These are phyloP conservation scores for Brachirus orientalis DNA, from an alignment of 2,113 vertebrate genomes.

Conservation along the genomic window DNA sequence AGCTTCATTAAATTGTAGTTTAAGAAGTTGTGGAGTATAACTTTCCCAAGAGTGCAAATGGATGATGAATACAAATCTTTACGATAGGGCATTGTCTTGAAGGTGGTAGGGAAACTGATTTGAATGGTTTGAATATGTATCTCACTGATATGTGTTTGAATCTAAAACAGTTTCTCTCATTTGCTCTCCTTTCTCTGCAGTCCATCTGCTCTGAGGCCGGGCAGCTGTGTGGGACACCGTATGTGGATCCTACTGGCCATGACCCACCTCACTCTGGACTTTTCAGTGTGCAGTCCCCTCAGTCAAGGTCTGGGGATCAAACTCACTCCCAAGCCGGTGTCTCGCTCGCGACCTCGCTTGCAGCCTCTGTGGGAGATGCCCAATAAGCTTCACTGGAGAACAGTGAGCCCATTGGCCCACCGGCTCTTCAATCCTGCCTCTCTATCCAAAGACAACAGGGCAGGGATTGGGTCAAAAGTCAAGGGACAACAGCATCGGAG, in stretches of 20 bases:
- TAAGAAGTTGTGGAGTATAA: conserved; percentile 46
- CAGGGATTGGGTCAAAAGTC: conserved; percentile 51
- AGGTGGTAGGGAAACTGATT: neutral
- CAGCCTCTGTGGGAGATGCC: conserved; percentile 76
- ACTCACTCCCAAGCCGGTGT: conserved; percentile 68
- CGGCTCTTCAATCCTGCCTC: conserved; percentile 68
- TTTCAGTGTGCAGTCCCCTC: conserved; percentile 80
- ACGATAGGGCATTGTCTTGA: neutral
- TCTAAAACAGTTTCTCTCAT: conserved; percentile 32
- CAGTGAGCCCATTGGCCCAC: conserved; percentile 72
- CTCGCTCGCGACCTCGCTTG: conserved; percentile 71
- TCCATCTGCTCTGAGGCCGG: conserved; percentile 75
- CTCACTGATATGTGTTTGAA: conserved; percentile 3
- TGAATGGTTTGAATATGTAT: conserved; percentile 23
- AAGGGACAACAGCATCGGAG: conserved; percentile 67
- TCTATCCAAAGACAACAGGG: conserved; percentile 59
- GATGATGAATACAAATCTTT: conserved; percentile 43
- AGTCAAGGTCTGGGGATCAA: conserved; percentile 74
- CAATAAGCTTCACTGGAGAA: conserved; percentile 78
- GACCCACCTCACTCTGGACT: conserved; percentile 84
- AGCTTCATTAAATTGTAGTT: conserved; percentile 53
- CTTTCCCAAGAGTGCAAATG: conserved; percentile 36
- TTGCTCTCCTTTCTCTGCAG: conserved; percentile 64
- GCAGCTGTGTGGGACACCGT: conserved; percentile 77
- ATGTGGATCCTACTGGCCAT: conserved; percentile 84